Conservation (phyloP, 2,113 vertebrate species). For the Patagioenas fasciata region DNA sequence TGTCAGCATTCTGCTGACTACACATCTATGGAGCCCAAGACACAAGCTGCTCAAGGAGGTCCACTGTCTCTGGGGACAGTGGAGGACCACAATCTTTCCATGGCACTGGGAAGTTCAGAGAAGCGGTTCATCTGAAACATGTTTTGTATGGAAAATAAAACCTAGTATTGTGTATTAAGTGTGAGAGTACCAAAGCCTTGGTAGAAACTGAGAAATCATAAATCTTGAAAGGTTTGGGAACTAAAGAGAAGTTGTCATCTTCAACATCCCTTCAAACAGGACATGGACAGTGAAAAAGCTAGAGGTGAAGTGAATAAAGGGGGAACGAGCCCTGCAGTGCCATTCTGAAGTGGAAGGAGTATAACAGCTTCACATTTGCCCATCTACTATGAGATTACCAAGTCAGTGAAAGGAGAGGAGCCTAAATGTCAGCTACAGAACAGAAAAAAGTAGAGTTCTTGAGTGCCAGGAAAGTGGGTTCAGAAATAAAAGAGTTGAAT, state of each 20-base stretch:
- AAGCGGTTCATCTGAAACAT: not conserved
- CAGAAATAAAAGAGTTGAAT: not conserved
- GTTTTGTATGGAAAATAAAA: not conserved
- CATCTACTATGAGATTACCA: not conserved
- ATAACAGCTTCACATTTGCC: not conserved
- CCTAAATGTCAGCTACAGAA: not conserved
- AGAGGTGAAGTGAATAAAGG: not conserved
- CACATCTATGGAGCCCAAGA: not conserved
- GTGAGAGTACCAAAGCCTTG: not conserved
- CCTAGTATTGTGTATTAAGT: not conserved
- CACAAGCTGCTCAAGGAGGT: not conserved
- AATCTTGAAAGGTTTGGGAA: not conserved
- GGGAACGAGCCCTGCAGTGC: not conserved
- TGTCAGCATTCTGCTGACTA: not conserved
- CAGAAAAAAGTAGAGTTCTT: not conserved
- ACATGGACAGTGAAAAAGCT: not conserved
- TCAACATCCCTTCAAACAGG: not conserved
- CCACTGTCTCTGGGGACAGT: not conserved
- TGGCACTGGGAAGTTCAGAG: not conserved
- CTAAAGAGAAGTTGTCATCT: not conserved
- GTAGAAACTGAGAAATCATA: not conserved
- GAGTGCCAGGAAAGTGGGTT: not conserved
- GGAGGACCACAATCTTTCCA: not conserved
- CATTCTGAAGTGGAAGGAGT: not conserved
- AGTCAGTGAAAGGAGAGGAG: not conserved